Conservation (phyloP, 2,797 vertebrate species). For the Australoheros facetus region DNA sequence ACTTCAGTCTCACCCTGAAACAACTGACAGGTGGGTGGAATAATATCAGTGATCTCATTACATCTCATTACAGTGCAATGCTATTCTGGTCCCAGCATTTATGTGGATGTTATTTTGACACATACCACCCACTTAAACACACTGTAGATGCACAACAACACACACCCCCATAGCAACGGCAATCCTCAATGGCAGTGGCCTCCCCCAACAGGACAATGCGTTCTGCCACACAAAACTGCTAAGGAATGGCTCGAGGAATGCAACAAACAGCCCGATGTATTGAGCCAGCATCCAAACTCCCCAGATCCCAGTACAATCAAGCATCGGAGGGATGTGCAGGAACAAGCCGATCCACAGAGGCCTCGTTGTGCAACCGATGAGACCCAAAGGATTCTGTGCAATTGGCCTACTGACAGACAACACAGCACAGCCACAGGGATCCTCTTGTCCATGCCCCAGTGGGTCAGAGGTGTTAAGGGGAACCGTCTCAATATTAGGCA, state of each 20-base stretch:
- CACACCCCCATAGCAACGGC: neutral
- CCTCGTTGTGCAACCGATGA: neutral
- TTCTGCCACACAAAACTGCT: neutral
- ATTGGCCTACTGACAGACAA: conserved; percentile 5
- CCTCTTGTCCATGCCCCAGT: neutral
- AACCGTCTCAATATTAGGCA: neutral
- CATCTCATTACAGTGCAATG: neutral
- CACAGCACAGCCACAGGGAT: neutral
- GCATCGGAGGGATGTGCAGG: neutral
- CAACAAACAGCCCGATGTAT: neutral
- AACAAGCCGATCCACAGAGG: neutral
- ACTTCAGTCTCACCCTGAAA: neutral
- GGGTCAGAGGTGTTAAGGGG: neutral
- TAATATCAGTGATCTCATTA: neutral
- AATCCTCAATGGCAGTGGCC: neutral
- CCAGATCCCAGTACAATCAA: conserved; percentile 6
- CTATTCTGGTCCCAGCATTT: neutral
- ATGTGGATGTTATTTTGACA: conserved; percentile 6
- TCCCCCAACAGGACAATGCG: neutral
- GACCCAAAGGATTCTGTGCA: neutral
- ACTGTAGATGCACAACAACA: too few species aligned
- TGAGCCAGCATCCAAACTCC: neutral
- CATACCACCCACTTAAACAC: neutral
- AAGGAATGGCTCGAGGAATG: neutral
- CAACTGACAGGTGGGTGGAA: neutral